A percentile compares a stretch with the other conserved stretches of the same genome.
Evolutionary conservation across 2,797 vertebrate species (phyloP).

Genomic region (Chiloscyllium punctatum): DNA sequence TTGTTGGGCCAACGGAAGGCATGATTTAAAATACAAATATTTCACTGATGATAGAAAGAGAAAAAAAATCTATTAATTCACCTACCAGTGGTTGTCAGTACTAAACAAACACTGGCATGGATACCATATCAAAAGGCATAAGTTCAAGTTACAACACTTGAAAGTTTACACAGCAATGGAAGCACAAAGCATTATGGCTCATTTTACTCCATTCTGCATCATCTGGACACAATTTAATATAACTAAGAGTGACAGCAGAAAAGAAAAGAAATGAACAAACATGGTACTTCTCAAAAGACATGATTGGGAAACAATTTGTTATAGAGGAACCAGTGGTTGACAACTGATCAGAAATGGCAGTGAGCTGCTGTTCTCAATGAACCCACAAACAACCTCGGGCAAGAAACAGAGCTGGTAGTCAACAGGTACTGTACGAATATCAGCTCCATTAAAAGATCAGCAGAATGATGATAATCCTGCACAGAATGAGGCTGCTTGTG

Average conservation of each 20-base stretch:
- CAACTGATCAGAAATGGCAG: not conserved
- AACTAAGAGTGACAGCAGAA: not conserved
- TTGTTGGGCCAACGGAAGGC: not conserved
- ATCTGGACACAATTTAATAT: not conserved
- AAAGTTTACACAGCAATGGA: not conserved
- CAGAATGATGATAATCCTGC: not conserved
- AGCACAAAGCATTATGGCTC: not conserved
- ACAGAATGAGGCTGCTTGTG: not conserved
- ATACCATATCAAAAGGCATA: not conserved
- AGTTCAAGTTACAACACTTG: not conserved
- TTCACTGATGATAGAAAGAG: not conserved
- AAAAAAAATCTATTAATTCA: not conserved
- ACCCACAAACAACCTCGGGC: not conserved
- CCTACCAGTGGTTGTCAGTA: not conserved
- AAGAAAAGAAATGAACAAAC: not conserved
- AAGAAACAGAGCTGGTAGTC: not conserved
- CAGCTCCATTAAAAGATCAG: not conserved
- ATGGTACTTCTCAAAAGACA: not conserved
- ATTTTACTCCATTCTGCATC: not conserved
- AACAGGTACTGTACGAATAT: not conserved
- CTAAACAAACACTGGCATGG: not conserved
- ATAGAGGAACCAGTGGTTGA: not conserved
- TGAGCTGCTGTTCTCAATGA: not conserved
- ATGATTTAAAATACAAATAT: not conserved
- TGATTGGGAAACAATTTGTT: not conserved